Conservation (phyloP, 2,113 vertebrate genomes). For the Chloebia gouldiae region DNA sequence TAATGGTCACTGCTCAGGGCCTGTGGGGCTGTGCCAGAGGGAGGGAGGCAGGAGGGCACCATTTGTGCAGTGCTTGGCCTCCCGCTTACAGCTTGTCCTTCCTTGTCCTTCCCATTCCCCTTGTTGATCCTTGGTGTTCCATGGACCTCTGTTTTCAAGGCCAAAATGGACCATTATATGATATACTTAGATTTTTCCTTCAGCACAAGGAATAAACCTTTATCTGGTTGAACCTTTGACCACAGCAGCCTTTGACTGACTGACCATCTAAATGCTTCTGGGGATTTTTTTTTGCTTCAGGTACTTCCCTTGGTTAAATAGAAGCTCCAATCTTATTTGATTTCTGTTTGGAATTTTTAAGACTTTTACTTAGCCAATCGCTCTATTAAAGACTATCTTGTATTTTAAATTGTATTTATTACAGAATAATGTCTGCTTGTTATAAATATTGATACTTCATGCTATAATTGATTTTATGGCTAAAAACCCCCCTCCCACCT, state of each 20-base stretch:
- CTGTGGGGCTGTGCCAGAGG: neutral
- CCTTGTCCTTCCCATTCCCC: neutral
- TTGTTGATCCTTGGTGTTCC: neutral
- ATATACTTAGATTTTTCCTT: neutral
- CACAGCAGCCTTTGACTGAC: neutral
- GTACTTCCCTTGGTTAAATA: neutral
- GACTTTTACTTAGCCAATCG: neutral
- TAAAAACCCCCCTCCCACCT: neutral
- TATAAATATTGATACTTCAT: neutral
- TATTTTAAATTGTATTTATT: neutral
- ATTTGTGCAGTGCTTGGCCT: neutral
- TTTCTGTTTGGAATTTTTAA: neutral
- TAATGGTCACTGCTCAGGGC: neutral
- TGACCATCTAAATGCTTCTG: neutral
- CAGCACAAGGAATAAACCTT: neutral
- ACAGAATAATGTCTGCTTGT: neutral
- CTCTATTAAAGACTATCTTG: neutral
- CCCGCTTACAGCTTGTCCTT: neutral
- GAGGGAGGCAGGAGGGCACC: neutral
- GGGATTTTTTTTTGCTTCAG: neutral
- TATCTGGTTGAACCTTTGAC: neutral
- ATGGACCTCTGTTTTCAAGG: neutral
- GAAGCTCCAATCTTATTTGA: neutral
- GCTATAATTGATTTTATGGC: neutral
- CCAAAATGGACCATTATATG: neutral